phyloP scores from a whole-genome alignment of 2,888 invertebrate species.

The Scaptomyza cyrtandrae region DNA sequence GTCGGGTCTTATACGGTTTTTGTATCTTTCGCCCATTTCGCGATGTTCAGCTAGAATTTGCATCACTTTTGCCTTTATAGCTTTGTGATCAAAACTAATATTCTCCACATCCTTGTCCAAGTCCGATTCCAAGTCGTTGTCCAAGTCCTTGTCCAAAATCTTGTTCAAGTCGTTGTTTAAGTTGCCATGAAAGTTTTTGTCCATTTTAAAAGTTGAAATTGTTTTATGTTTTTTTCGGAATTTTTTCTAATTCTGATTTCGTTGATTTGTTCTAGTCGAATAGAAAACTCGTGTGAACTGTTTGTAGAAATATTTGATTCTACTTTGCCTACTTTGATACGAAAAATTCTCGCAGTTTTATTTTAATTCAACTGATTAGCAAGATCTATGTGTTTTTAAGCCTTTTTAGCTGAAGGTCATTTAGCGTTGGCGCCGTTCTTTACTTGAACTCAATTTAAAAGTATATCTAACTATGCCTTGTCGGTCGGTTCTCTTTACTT shows the following conservation, averaged over 20 bases:
- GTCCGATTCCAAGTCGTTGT: too few species aligned
- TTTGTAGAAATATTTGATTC: background rate
- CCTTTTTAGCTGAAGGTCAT: conserved; percentile 45
- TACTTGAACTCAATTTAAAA: conserved; percentile 23
- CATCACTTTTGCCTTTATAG: background rate
- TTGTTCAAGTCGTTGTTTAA: too few species aligned
- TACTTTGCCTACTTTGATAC: background rate
- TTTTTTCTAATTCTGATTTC: too few species aligned
- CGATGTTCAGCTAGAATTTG: background rate
- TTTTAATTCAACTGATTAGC: background rate
- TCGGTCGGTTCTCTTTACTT: too few species aligned
- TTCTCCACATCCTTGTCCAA: background rate
- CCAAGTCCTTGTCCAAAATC: too few species aligned
- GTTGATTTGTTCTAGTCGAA: too few species aligned
- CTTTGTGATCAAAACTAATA: background rate
- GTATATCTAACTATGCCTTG: too few species aligned
- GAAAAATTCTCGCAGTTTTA: background rate
- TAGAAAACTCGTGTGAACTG: background rate
- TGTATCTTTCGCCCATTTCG: background rate
- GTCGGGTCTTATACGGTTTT: background rate
- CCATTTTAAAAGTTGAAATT: too few species aligned
- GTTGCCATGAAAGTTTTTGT: too few species aligned
- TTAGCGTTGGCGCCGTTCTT: conserved; percentile 8
- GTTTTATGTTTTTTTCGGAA: too few species aligned
- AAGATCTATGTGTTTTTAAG: background rate